Base-by-base conservation (phyloP, 1,140 invertebrate genomes). In the Drosophila sp. region DNA sequence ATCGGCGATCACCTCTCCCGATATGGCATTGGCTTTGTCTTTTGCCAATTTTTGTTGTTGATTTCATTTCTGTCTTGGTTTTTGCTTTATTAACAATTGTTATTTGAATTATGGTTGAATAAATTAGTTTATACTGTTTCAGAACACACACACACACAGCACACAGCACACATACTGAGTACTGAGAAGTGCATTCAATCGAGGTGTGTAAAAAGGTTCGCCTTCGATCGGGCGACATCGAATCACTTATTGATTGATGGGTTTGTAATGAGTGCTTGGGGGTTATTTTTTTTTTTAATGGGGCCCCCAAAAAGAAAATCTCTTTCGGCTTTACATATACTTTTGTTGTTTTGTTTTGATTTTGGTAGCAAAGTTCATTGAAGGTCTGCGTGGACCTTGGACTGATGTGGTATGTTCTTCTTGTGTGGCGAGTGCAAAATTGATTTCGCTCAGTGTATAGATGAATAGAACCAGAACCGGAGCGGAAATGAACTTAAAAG, bases 21-120 rank as follows among this genome's bases (percentile, higher is more conserved):
- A 64, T 76, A 71, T 71, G 62, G 69, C 79, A 82, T 77, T 89
- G 79, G 75, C 76, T 76, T 76, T 72, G 72, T 65, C 62, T 27
- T 29, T 67, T 50, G 74, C 83, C 84, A 87, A 79, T 76, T 64
- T 41, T 63, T 41, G 11, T 41, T 62, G 10, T 86, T 81, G 40
- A 54, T 76, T 74, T 84, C 80, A 77, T 87, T 82, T 72, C 67
- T 54, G 70, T 68, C 76, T 77, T 64, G 70, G 57, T 56, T 71
- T 60, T 56, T 70, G 62, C 68, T 71, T 79, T 78, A 79, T 79
- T 64, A 72, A 72, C 77, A 50, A 32, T 38, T 70, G 41, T 47
- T 83, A 76, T 70, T 73, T 87, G 76, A 82, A 70, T 87, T 80
- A 85, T 85, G 82, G 82, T 82, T 74, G 82, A 83, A 87, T 87